These are phyloP conservation scores for Hylaeus volcanicus DNA, from an alignment of 1,140 invertebrate genomes.

Conservation along the genomic window DNA sequence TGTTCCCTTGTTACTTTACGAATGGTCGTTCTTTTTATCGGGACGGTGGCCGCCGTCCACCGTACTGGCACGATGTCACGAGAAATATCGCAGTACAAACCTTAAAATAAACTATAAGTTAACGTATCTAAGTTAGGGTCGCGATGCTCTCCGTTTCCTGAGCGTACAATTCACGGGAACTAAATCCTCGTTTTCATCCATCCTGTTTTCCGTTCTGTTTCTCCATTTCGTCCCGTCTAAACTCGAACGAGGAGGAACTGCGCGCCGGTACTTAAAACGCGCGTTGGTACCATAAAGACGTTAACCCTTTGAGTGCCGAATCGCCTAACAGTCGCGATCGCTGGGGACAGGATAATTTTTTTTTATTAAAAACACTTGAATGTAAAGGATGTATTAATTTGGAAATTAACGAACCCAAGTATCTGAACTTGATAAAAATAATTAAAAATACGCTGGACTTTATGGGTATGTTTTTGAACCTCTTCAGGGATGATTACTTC, in stretches of 20 bases:
- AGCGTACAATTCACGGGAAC: not conserved
- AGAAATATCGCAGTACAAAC: constrained; percentile 65
- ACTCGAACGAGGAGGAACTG: too few species aligned
- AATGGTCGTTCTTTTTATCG: constrained; percentile 29
- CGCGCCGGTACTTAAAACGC: not conserved
- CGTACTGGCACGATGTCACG: not conserved
- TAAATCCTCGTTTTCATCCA: not conserved
- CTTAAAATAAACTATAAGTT: constrained; percentile 58
- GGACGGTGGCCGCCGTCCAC: not conserved
- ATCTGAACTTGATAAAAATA: too few species aligned
- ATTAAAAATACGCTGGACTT: too few species aligned
- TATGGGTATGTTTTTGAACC: too few species aligned
- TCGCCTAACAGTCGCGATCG: too few species aligned
- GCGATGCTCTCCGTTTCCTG: constrained; percentile 28
- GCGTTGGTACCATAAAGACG: constrained; percentile 6
- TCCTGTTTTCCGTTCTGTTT: not conserved
- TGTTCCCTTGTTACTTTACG: constrained; percentile 43
- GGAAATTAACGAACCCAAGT: too few species aligned
- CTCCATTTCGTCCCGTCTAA: not conserved
- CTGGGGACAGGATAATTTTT: too few species aligned
- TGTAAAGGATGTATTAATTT: too few species aligned
- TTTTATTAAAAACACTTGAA: too few species aligned
- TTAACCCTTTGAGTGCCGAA: not conserved
- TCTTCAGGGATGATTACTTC: too few species aligned
- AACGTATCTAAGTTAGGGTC: constrained; percentile 61